Base-by-base conservation (phyloP, 2,113 vertebrate species). In the Ophiodon elongatus region DNA sequence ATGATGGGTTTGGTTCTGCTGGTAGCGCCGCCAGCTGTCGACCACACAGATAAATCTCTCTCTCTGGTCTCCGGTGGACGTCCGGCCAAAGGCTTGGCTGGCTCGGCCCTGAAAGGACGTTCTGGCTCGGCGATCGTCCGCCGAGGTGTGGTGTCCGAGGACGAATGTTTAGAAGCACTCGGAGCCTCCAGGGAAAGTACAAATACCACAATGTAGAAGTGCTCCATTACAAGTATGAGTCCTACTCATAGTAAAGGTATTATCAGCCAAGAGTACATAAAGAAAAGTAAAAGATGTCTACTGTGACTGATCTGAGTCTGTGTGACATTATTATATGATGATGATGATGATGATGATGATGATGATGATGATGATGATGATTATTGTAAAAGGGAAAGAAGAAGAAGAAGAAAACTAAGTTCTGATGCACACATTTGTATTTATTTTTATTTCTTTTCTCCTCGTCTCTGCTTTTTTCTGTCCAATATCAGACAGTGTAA, bases 11-110 rank as follows among this genome's bases (percentile, higher is more conserved):
- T 66, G 23, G 70, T 57, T 68, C 25, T 68, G 56, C 54, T 8
- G 68, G 45, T 60, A 41, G 71, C 39, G 1, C 1, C 7, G 13
- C 57, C 9, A 25, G 59, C 41, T 57, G 64, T 75, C 64, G 69
- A n/a, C 75, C 70, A 65, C 68, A 65, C 83, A 66, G 84, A 72
- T 64, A 85, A 87, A 86, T 77, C 66, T 90, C 37, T 21, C 65
- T 50, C 17, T 50, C 47, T 7, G 47, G 47, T 25, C 23, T 85
- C 15, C 47, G 76, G 37, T 50, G 59, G 27, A 47, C 76, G 31
- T 65, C 33, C n/a, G n/a, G n/a, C n/a, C n/a, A n/a, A n/a, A n/a
- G n/a, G n/a, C n/a, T n/a, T n/a, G n/a, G n/a, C n/a, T n/a, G n/a
- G n/a, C 27, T 52, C 54, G n/a, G 50, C 25, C 31, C 27, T 9